phyloP scores from a whole-genome alignment of 2,888 invertebrate species.

The Drosophila lutescens region DNA sequence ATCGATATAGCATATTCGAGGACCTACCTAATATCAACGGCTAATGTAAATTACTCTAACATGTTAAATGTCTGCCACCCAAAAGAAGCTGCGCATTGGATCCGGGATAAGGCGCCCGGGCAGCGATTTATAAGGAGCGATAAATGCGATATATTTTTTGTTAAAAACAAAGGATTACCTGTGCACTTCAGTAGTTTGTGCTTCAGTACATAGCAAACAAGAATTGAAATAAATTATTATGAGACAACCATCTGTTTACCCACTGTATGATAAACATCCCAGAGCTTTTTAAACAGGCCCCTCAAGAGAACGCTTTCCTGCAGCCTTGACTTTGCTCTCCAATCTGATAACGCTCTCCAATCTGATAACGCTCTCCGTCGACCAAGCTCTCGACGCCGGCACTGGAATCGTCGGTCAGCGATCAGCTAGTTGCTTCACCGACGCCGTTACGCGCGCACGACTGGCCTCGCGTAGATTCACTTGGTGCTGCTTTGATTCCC shows the following conservation, averaged over 20 bases:
- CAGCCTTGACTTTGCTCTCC: slow-evolving; percentile 30
- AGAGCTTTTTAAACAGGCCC: not conserved
- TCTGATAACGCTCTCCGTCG: slow-evolving; percentile 16
- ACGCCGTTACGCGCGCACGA: slow-evolving; percentile 57
- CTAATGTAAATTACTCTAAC: slow-evolving; percentile 49
- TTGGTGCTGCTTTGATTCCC: not conserved
- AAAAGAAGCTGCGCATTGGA: slow-evolving; percentile 44
- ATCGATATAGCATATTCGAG: slow-evolving; percentile 42
- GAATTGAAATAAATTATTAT: slow-evolving; percentile 58
- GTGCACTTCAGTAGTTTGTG: slow-evolving; percentile 70
- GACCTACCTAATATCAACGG: slow-evolving; percentile 51
- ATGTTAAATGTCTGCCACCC: slow-evolving; percentile 39
- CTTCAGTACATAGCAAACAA: slow-evolving; percentile 49
- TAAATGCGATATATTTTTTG: slow-evolving; percentile 44
- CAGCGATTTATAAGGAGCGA: slow-evolving; percentile 21
- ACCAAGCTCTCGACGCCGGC: not conserved
- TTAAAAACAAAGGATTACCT: slow-evolving; percentile 43
- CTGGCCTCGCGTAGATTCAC: slow-evolving; percentile 44
- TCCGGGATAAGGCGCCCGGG: slow-evolving; percentile 11
- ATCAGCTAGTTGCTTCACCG: slow-evolving; percentile 46
- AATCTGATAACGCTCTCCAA: slow-evolving; percentile 20
- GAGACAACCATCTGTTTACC: slow-evolving; percentile 20
- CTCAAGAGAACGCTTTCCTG: slow-evolving; percentile 1
- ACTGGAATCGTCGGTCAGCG: slow-evolving; percentile 27
- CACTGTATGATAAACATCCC: not conserved